Evolutionary conservation across 2,888 invertebrate species (phyloP), one percentile per base, ranked within the genome.

Genomic region (Dimorphilus gyrociliatus): DNA sequence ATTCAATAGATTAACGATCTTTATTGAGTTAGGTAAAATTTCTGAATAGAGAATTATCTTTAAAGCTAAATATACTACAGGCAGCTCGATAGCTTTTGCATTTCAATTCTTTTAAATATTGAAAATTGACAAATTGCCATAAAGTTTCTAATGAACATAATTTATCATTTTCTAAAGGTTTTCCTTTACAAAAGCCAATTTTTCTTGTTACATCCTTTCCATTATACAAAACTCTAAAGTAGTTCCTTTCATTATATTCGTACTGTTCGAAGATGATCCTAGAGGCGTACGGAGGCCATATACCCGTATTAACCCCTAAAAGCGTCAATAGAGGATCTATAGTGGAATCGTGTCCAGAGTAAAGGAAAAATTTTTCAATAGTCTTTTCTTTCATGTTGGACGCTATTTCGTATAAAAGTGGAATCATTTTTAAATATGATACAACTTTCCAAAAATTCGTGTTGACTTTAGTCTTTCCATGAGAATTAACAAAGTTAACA

Each of bases 281-380:
- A 0, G 86, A 76, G 0, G 84, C 86, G 56, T 85, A 92, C 15
- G 78, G 75, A 26, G 86, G 76, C 38, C 77, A 64, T 33, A 50
- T 56, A 27, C 66, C 65, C 35, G 69, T 66, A 24, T 65, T 55
- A 3, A 82, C 60, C 0, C 86, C 85, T 27, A 90, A 55, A 0
- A 84, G 80, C 2, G 78, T 68, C 2, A 80, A 72, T 21, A 90
- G 62, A 40, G 82, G 80, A 48, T 82, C 79, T 21, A 90, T 53
- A 0, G 88, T 88, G 50, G 80, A 78, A 59, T 90, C 90, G 48
- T 90, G 90, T 0, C 86, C 88, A 0, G 88, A 86, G 53, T 80
- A 84, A 0, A 84, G 50, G 0, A 80, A 75, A 33, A 82, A 70
- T 47, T 75, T 76, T 14, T 76, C 76, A 35, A 72, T 25, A 10